Evolutionary conservation across 2,888 invertebrate species (phyloP), one percentile per base, ranked within the genome.

Genomic region (Tachina lurida): DNA sequence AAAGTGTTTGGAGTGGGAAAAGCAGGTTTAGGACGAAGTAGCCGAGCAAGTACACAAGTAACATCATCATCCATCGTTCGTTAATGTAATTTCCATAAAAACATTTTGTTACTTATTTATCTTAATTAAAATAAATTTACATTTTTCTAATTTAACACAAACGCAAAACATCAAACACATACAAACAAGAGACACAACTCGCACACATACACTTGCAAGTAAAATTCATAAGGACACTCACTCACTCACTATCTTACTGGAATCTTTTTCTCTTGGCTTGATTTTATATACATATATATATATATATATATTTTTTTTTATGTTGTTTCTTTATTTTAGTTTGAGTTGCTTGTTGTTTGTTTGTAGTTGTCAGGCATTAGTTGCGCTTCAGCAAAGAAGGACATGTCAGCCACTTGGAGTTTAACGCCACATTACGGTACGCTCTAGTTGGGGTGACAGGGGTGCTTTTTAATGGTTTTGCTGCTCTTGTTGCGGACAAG

Each of bases 81-180:
- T 90, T 91, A 91, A 90, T 90, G 89, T 89, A 91, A 91, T 91
- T 91, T 91, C 90, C 91, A 91, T 91, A 90, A 91, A 86, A 91
- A 91, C 91, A 91, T 91, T 91, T 91, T 91, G 91, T 91, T 91
- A 90, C 91, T 91, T 91, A 91, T 91, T 91, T 91, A 91, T 91
- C 91, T 91, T 91, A 91, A 91, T 91, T 91, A 91, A 91, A 91
- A 91, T 91, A 91, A 91, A 91, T 91, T 91, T 91, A 91, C 91
- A 91, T 91, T 91, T 91, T 91, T 91, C 91, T 91, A 91, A 91
- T 91, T 91, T 91, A 90, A 90, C 89, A 71, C 68, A 82, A 90
- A 90, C 89, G 77, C 77, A 78, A 54, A 77, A 83, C 67, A 67
- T 73, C 70, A 77, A 67, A 90, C 89, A 88, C 88, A 70, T 88